Evolutionary conservation across 2,797 vertebrate species (phyloP).

Genomic region (Chloroceryle inda): DNA sequence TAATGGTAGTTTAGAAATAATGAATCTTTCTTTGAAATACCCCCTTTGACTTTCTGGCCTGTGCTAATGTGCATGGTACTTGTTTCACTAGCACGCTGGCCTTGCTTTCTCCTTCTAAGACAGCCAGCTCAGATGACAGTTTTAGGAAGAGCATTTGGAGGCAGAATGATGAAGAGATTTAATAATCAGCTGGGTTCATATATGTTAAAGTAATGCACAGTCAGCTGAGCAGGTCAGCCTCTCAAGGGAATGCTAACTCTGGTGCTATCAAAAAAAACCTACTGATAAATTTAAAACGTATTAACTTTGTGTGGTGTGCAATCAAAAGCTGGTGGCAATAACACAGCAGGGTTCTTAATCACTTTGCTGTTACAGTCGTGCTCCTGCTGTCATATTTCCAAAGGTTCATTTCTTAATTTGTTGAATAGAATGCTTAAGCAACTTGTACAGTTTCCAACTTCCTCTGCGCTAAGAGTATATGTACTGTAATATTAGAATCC

Average conservation of each 20-base stretch:
- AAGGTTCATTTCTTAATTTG: constrained; percentile 57
- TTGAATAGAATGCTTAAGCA: constrained; percentile 36
- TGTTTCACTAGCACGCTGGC: neutral
- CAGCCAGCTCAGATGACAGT: neutral
- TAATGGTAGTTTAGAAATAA: neutral
- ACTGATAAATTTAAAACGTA: constrained; percentile 42
- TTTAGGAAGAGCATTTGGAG: neutral
- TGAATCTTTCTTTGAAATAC: neutral
- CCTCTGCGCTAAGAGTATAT: neutral
- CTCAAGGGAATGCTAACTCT: constrained; percentile 10
- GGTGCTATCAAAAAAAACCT: neutral
- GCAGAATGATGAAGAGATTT: constrained; percentile 47
- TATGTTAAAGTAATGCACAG: neutral
- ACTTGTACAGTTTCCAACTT: neutral
- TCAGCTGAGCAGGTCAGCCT: neutral
- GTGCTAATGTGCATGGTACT: neutral
- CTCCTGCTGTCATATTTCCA: constrained; percentile 52
- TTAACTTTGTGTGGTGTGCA: constrained; percentile 45
- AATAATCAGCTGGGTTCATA: constrained; percentile 23
- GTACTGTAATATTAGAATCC: neutral
- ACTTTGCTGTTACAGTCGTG: constrained; percentile 19
- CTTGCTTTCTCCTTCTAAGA: neutral
- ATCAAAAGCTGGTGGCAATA: constrained; percentile 54
- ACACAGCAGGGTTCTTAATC: constrained; percentile 59
- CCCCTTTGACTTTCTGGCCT: neutral